phyloP scores from a whole-genome alignment of 1,140 invertebrate genomes.

The Tenebrio molitor region DNA sequence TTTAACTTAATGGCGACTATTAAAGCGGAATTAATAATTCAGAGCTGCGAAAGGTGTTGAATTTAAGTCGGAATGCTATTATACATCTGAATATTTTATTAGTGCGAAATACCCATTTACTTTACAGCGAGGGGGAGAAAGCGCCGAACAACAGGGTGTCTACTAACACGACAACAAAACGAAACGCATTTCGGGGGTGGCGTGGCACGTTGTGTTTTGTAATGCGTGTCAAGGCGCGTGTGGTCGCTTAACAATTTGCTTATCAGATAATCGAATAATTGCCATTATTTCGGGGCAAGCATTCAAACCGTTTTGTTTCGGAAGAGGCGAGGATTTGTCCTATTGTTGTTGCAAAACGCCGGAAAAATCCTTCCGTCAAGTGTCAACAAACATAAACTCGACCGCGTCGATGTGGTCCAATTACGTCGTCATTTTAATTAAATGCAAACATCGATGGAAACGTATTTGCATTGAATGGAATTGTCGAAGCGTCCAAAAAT shows the following conservation, averaged over 20 bases:
- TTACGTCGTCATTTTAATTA: conserved; percentile 3
- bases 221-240: conserved; percentile 19
- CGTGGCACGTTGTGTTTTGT: background rate
- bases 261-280: conserved; percentile 37
- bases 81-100: conserved; percentile 37
- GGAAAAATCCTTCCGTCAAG: conserved; percentile 18
- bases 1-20: conserved; percentile 7
- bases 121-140: conserved; percentile 29
- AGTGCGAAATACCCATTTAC: conserved; percentile 32
- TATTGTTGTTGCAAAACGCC: conserved; percentile 8
- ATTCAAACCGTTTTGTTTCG: background rate
- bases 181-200: conserved; percentile 12
- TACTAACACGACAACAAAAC: conserved; percentile 8
- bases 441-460: background rate
- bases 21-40: conserved; percentile 14
- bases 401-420: background rate
- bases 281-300: background rate
- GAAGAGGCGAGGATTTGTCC: background rate
- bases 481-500: background rate
- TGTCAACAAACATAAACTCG: conserved; percentile 10
- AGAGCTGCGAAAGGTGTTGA: conserved; percentile 20
- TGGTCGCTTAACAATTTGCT: conserved; percentile 22
- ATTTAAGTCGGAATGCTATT: conserved; percentile 38
- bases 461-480: background rate
- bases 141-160: background rate